A percentile compares a stretch with the other conserved stretches of the same genome.
Evolutionary conservation across 2,113 vertebrate species (phyloP).

Genomic region (Hemibagrus wyckioides): DNA sequence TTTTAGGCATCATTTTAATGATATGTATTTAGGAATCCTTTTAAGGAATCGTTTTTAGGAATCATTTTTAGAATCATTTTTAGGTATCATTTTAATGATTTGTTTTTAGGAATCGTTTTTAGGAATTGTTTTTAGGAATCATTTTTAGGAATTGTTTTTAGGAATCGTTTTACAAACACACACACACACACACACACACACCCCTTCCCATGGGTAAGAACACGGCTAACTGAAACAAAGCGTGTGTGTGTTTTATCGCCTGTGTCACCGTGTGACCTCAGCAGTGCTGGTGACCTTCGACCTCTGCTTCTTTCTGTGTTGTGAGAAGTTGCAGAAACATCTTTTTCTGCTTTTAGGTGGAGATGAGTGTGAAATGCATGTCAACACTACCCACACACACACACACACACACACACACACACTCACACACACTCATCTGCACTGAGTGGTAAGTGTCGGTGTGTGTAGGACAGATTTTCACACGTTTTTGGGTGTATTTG

Average conservation of each 20-base stretch:
- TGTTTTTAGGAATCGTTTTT: too few relatives aligned
- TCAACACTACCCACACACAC: background rate
- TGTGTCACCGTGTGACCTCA: background rate
- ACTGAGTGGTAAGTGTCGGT: background rate
- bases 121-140: too few relatives aligned
- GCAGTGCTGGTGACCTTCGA: conserved; percentile 32
- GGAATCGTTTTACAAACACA: too few relatives aligned
- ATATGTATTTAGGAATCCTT: too few relatives aligned
- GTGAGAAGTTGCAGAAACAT: conserved; percentile 23
- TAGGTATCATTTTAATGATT: too few relatives aligned
- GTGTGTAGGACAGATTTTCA: background rate
- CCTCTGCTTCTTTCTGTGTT: conserved; percentile 42
- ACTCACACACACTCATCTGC: background rate
- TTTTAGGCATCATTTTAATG: too few relatives aligned
- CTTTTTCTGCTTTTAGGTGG: conserved; percentile 44
- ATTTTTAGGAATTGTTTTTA: too few relatives aligned
- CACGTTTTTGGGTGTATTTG: background rate
- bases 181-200: background rate
- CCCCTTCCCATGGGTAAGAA: background rate
- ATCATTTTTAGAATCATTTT: too few relatives aligned
- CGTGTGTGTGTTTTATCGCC: background rate
- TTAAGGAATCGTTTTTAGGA: background rate
- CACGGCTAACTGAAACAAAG: background rate
- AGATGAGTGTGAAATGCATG: background rate
- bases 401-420: background rate